Base-by-base conservation (phyloP, 2,797 vertebrate species). In the Pangasius krempfi region DNA sequence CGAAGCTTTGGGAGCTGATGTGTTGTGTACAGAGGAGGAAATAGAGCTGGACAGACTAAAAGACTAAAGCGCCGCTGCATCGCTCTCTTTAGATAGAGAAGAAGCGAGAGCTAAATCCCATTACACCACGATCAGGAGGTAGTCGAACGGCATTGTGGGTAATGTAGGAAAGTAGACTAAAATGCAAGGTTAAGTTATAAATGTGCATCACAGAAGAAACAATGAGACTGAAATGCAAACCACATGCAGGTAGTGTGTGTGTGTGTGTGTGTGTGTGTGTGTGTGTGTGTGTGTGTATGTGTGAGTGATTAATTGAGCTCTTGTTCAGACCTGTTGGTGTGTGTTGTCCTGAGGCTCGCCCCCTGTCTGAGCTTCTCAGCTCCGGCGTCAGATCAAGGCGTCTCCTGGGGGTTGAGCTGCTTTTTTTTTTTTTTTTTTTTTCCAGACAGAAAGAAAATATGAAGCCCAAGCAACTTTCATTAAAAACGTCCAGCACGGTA, bases 341-440 rank as follows among this genome's bases (percentile, higher is more conserved):
- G 87, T 91, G 87, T 7, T 68, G 89, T 86, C 89, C 92, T 82
- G 54, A 58, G 64, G 85, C 73, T 72, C 64, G 84, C 52, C 81
- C 56, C 86, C 40, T 68, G 50, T 88, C 70, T 8, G 88, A 81
- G 66, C 60, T 81, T 76, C 70, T 83, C 80, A 88, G 64, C 88
- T 95, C 94, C 1, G 93, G 94, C 50, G 92, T 94, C 89, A 94
- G 86, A 73, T 87, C 89, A 47, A 94, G 91, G 78, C 84, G 92
- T 75, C 92, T 91, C 87, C 90, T 90, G 60, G 93, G 93, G 86
- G 88, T 92, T 80, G 82, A 40, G 47, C 91, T 92, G 89, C 56
- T 37, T 13, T 54, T 25, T 47, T 40, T 60, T 37, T 2, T 83
- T 18, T 50, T n/a, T 66, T 40, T 60, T 37, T 2, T 83, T 18